Conservation (phyloP, 2,888 invertebrate species). For the Drosophila trichaetosa region DNA sequence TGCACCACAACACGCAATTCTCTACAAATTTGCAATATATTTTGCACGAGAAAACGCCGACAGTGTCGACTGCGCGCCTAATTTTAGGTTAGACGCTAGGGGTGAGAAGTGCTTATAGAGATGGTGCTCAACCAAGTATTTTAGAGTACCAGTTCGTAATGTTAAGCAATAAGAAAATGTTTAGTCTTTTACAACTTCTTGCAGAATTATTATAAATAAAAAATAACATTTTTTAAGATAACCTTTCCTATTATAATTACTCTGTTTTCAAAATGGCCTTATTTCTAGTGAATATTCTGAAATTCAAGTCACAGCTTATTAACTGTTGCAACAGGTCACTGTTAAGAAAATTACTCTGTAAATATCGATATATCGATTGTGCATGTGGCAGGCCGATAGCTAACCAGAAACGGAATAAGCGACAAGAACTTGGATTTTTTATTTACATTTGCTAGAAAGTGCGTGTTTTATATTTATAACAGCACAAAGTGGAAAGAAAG, state of each 20-base stretch:
- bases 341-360: not conserved
- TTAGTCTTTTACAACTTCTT: not conserved
- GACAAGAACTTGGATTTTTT: slow-evolving; percentile 2
- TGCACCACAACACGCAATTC: slow-evolving; percentile 32
- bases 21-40: slow-evolving; percentile 18
- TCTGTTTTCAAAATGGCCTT: too few relatives aligned
- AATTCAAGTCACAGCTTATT: not conserved
- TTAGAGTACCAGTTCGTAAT: slow-evolving; percentile 16
- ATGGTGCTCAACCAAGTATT: slow-evolving; percentile 13
- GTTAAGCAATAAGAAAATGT: not conserved
- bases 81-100: slow-evolving; percentile 72
- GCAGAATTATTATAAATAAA: not conserved
- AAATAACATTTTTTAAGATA: not conserved
- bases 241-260: not conserved
- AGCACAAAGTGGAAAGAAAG: not conserved
- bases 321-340: not conserved
- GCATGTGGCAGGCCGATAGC: not conserved
- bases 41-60: slow-evolving; percentile 47
- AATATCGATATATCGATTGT: slow-evolving; percentile 35
- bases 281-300: not conserved
- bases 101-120: not conserved
- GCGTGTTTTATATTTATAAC: not conserved
- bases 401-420: slow-evolving; percentile 10
- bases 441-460: not conserved
- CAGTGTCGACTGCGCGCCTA: slow-evolving; percentile 62